phyloP scores from a whole-genome alignment of 2,797 vertebrate genomes.

The Microcaecilia unicolor region DNA sequence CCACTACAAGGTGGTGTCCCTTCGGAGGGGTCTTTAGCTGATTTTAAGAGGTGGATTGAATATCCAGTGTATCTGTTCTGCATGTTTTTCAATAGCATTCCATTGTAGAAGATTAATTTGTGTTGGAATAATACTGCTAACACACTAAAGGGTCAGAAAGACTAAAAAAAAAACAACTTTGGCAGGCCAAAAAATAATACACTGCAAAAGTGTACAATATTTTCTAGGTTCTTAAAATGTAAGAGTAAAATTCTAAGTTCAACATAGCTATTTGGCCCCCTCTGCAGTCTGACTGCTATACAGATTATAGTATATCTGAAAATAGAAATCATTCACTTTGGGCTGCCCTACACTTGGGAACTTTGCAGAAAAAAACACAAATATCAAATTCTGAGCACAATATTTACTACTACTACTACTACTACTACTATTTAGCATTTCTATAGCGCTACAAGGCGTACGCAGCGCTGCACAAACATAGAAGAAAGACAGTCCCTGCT shows the following conservation, averaged over 20 bases:
- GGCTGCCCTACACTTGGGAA: too few species aligned
- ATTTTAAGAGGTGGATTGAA: not conserved
- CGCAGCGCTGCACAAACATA: too few species aligned
- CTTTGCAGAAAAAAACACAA: too few species aligned
- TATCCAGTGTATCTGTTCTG: not conserved
- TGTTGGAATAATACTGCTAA: constrained; percentile 7
- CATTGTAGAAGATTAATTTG: constrained; percentile 1
- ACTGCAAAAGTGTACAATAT: not conserved
- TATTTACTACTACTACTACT: too few species aligned
- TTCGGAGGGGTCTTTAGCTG: not conserved
- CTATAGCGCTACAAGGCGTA: too few species aligned
- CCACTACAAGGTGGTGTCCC: too few species aligned
- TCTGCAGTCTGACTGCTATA: constrained; percentile 1
- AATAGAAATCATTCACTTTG: not conserved
- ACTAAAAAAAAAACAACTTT: constrained; percentile 2
- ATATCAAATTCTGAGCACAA: too few species aligned
- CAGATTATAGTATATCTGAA: constrained; percentile 1
- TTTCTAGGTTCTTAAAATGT: constrained; percentile 7
- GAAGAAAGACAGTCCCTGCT: too few species aligned
- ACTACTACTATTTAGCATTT: too few species aligned
- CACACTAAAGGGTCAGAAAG: not conserved
- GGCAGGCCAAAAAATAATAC: not conserved
- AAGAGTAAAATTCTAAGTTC: too few species aligned
- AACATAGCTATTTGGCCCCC: constrained; percentile 10
- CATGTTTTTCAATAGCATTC: not conserved